Base-by-base conservation (phyloP, 2,797 vertebrate genomes). In the Phylloscopus collybita region DNA sequence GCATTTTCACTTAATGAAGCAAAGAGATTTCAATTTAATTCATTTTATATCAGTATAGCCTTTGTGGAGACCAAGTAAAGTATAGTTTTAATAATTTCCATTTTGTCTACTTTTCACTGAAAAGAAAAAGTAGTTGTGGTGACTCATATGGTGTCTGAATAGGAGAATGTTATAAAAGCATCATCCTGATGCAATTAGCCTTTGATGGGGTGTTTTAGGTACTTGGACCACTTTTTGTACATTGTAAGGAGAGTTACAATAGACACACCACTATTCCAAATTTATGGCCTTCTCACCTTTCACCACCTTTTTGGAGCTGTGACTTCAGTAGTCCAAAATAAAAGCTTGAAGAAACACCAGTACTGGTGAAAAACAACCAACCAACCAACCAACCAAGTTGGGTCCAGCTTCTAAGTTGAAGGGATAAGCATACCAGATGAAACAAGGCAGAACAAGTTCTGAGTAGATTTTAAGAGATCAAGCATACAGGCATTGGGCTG, bases 1-100 rank as follows among this genome's bases (percentile, higher is more conserved):
- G 60, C 5, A 75, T 56, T 74, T 65, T 74, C 56, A 88, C 50
- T 72, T 80, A 93, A 72, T 88, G 74, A 90, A 80, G 44, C 44
- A 65, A 79, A 80, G 29, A 62, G 6, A 60, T 88, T 93, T 79
- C n/a, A 92, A 93, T 26, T 78, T 67, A 81, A 83, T 83, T 88
- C 14, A 49, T 96, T 87, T 74, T 65, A 23, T 45, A 72, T 59
- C 27, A 74, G 30, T 64, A 73, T 21, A 6, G 30, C 8, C 44
- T 87, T 86, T 81, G 47, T 18, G 13, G 18, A 92, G 89, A 21
- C 10, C 53, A 78, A 86, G 29, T 59, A 85, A 75, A 88, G 27
- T 17, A 86, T 3, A 40, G 11, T 25, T 92, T 72, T 81, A 69
- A 78, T 70, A 13, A 40, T 79, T 17, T 16, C 4, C 20, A 16